These are phyloP conservation scores for Magallana angulata DNA, from an alignment of 1,140 invertebrate genomes.

Conservation along the genomic window DNA sequence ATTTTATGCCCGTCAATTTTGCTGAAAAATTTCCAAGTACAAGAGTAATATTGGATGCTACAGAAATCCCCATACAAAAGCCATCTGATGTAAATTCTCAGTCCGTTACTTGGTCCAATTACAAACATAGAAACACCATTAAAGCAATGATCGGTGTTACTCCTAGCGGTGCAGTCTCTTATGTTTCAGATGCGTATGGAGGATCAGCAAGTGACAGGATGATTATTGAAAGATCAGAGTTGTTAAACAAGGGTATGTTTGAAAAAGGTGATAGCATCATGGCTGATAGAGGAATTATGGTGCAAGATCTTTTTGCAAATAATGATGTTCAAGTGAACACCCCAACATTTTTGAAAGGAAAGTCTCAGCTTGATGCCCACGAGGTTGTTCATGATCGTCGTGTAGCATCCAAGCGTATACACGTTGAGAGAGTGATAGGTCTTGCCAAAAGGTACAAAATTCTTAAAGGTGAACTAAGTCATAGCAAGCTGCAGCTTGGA, in stretches of 20 bases:
- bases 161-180: conserved; percentile 49
- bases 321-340: conserved; percentile 56
- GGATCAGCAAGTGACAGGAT: conserved; percentile 54
- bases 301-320: conserved; percentile 59
- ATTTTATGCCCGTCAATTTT: conserved; percentile 46
- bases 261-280: conserved; percentile 53
- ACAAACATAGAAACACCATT: conserved; percentile 60
- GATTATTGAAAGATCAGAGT: conserved; percentile 53
- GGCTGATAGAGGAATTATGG: conserved; percentile 60
- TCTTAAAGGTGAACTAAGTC: conserved; percentile 49
- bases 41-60: conserved; percentile 59
- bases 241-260: conserved; percentile 30
- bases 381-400: conserved; percentile 54
- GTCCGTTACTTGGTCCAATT: conserved; percentile 53
- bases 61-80: conserved; percentile 40
- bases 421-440: conserved; percentile 60
- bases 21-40: conserved; percentile 53
- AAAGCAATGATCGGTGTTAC: conserved; percentile 57
- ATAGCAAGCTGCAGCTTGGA: conserved; percentile 35
- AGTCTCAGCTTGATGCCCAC: conserved; percentile 50
- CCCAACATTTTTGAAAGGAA: conserved; percentile 54
- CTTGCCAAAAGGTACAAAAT: conserved; percentile 59
- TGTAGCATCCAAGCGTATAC: conserved; percentile 58
- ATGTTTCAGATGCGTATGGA: conserved; percentile 51
- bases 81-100: conserved; percentile 38